phyloP scores from a whole-genome alignment of 2,888 invertebrate species.

The Urechis unicinctus region DNA sequence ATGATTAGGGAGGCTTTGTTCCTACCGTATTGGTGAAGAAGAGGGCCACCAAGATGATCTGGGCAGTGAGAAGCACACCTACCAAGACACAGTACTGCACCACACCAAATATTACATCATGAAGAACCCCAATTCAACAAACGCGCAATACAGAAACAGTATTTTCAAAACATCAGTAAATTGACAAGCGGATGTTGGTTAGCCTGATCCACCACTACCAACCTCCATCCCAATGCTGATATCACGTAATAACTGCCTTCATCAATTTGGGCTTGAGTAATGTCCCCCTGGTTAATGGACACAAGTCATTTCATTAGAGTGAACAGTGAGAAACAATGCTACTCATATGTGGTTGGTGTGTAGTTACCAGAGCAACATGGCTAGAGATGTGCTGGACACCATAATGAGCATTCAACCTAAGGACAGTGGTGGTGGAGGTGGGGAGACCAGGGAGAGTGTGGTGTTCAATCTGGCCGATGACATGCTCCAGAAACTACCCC shows the following conservation, averaged over 20 bases:
- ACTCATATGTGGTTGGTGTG: background rate
- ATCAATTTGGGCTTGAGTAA: background rate
- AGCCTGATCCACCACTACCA: too few relatives aligned
- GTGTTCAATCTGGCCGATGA: conserved; percentile 68
- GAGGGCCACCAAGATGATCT: too few relatives aligned
- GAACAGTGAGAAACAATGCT: background rate
- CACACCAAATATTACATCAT: too few relatives aligned
- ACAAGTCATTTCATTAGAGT: background rate
- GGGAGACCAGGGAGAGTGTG: conserved; percentile 72
- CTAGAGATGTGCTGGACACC: conserved; percentile 67
- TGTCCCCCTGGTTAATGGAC: background rate
- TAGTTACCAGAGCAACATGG: conserved; percentile 69
- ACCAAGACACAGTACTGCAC: too few relatives aligned
- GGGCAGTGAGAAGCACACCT: too few relatives aligned
- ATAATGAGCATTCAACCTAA: conserved; percentile 83
- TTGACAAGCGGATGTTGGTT: too few relatives aligned
- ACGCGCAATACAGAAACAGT: too few relatives aligned
- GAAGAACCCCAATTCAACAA: too few relatives aligned
- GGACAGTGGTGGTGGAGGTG: conserved; percentile 63
- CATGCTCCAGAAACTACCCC: conserved; percentile 74
- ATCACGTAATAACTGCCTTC: conserved; percentile 60
- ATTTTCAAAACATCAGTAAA: too few relatives aligned
- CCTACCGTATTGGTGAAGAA: too few relatives aligned
- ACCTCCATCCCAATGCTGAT: conserved; percentile 80
- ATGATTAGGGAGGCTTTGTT: too few relatives aligned